phyloP scores from a whole-genome alignment of 2,113 vertebrate species.

The Passer montanus region DNA sequence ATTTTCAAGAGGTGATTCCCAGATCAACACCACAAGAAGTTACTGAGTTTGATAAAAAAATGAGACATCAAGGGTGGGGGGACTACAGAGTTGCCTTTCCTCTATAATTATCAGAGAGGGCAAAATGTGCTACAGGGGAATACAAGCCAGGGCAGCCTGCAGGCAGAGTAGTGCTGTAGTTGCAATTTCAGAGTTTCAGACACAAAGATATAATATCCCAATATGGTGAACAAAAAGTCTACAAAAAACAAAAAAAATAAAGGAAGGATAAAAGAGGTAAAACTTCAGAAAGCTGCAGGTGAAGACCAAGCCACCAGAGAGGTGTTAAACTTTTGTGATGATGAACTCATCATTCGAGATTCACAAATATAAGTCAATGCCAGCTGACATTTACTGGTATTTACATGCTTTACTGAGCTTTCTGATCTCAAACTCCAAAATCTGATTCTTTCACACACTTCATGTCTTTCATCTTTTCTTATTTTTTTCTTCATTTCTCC shows the following conservation, averaged over 20 bases:
- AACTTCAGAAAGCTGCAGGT: not conserved
- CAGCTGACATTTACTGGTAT: constrained; percentile 47
- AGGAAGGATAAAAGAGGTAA: not conserved
- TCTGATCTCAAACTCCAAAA: not conserved
- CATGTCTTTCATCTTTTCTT: not conserved
- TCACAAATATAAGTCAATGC: not conserved
- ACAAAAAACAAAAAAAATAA: not conserved
- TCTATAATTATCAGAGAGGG: not conserved
- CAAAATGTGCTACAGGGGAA: not conserved
- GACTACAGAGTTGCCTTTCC: not conserved
- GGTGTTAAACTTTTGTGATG: not conserved
- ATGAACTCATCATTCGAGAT: not conserved
- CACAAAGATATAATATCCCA: not conserved
- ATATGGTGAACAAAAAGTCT: not conserved
- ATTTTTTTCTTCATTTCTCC: not conserved
- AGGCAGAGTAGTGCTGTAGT: not conserved
- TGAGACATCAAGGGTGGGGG: not conserved
- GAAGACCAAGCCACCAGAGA: constrained; percentile 2
- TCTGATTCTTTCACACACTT: not conserved
- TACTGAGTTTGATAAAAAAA: constrained; percentile 33
- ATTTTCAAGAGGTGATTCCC: constrained; percentile 38
- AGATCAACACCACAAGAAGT: constrained; percentile 18
- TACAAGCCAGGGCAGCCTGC: not conserved
- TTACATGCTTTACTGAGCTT: constrained; percentile 9
- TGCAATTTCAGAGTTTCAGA: not conserved